Evolutionary conservation across 2,113 vertebrate species (phyloP).

Genomic region (Carlito syrichta): DNA sequence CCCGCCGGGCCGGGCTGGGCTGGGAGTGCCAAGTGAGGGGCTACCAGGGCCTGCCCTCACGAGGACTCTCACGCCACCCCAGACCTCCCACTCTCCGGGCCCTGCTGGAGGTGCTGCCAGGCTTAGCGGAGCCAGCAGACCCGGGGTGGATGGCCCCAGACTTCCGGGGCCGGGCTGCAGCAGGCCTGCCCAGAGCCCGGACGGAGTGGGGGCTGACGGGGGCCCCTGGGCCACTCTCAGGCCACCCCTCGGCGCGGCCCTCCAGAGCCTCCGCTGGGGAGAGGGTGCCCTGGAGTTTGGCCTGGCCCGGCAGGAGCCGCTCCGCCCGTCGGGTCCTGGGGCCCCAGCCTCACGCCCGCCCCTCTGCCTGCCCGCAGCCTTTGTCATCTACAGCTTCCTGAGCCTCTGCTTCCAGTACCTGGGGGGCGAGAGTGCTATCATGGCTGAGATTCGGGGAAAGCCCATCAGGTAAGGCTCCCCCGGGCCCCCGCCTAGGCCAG

Average conservation of each 20-base stretch:
- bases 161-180: background rate
- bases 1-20: accelerated
- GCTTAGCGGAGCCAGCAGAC: background rate
- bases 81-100: background rate
- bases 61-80: no score
- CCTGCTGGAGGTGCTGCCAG: background rate
- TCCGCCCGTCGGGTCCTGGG: no score
- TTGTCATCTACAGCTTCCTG: conserved; percentile 98
- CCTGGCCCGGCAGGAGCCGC: no score
- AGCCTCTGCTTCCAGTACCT: conserved; percentile 98
- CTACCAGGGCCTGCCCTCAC: background rate
- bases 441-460: conserved; percentile 96
- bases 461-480: conserved; percentile 87
- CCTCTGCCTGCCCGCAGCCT: conserved; percentile 84
- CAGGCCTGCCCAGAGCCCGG: background rate
- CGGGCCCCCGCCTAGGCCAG: background rate
- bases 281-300: no score
- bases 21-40: accelerated
- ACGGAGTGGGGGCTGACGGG: background rate
- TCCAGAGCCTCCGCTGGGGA: background rate
- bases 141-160: background rate
- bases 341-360: no score
- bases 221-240: background rate
- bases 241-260: background rate
- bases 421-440: conserved; percentile 96